Base-by-base conservation (phyloP, 1,140 invertebrate species). In the Heterodera schachtii region DNA sequence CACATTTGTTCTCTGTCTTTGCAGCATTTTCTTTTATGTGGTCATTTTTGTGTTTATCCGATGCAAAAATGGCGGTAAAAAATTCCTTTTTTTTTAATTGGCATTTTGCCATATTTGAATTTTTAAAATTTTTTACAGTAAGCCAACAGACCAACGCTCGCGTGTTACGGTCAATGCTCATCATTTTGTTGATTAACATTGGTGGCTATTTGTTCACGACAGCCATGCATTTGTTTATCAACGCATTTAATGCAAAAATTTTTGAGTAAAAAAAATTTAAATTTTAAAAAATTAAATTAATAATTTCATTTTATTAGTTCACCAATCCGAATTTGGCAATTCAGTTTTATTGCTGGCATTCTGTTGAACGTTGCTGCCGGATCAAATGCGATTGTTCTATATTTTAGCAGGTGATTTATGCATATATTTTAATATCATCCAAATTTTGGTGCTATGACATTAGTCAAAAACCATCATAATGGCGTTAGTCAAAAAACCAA, bases 81-180 rank as follows among this genome's bases (percentile, higher is more conserved):
- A 43, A 16, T 16, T 3, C 3, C 8, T 52, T 8, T 52, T 8
- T 52, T 11, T 11, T 52, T 8, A 52, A 11, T 43, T 71, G 57
- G 57, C 57, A 71, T 71, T 71, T 9, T 43, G 69, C 44, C 41
- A 71, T 11, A n/a, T 64, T 11, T 52, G 9, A 16, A 16, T 19
- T 13, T 16, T 66, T 77, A 52, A 8, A 11, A 52, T 44, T 0
- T 31, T 31, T 31, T 31, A 31, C 31, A 78, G 77, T 78, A 2
- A 70, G n/a, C 66, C n/a, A 78, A 69, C 13, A 78, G 70, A 78
- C 77, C 7, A 78, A 78, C 70, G 70, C 77, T 19, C 64, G 77
- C 4, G 47, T 78, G n/a, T 16, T 78, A 11, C 77, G 77, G 21
- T 78, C 77, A 6, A 44, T 78, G 66, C 3, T 78, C 13, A 52